Evolutionary conservation across 2,888 invertebrate genomes (phyloP).

Genomic region (Pocota personata): DNA sequence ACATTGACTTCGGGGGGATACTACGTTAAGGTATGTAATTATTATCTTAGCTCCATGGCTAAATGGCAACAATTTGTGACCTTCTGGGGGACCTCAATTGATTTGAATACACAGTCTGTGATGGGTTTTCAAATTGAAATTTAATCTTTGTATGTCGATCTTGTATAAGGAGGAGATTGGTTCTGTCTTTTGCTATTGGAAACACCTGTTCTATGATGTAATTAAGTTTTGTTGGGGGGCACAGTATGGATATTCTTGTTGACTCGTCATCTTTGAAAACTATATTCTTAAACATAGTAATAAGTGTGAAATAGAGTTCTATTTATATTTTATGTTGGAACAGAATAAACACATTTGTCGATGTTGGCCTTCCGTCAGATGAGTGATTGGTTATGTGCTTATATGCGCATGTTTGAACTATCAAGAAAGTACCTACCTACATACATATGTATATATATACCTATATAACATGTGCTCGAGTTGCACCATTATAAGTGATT

Average conservation of each 20-base stretch:
- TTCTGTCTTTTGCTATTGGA: conserved; percentile 29
- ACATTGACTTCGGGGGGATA: conserved; percentile 52
- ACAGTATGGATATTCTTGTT: conserved; percentile 2
- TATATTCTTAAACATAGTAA: not conserved
- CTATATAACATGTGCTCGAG: too few species aligned
- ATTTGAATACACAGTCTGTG: conserved; percentile 55
- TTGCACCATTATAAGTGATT: too few species aligned
- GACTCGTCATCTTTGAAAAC: conserved; percentile 15
- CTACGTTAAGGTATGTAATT: conserved; percentile 59
- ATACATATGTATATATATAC: too few species aligned
- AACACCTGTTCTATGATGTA: conserved; percentile 66
- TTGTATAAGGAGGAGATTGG: conserved; percentile 48
- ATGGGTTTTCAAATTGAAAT: conserved; percentile 60
- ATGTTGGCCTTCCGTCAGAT: too few species aligned
- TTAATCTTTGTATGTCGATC: conserved; percentile 66
- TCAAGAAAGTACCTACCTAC: too few species aligned
- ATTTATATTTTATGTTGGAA: not conserved
- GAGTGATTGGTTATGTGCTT: too few species aligned
- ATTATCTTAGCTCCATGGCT: conserved; percentile 66
- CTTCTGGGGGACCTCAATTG: conserved; percentile 65
- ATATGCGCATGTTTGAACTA: too few species aligned
- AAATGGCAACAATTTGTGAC: conserved; percentile 71
- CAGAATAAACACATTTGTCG: too few species aligned
- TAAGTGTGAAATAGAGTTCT: not conserved
- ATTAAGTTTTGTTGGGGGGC: conserved; percentile 35